Evolutionary conservation across 2,797 vertebrate species (phyloP).

Genomic region (Semaprochilodus insignis): DNA sequence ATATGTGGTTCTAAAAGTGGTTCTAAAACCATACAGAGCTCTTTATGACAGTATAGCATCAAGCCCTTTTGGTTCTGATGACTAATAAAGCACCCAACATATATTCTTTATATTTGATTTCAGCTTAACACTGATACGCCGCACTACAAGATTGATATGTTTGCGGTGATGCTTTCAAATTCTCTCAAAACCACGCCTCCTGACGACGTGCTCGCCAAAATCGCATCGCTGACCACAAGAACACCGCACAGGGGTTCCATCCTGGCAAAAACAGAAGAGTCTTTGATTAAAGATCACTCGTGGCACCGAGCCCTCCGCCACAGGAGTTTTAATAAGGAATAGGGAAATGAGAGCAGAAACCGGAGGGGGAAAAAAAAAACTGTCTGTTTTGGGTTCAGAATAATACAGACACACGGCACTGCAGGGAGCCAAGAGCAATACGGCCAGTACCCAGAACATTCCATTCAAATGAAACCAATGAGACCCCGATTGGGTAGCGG

Average conservation of each 20-base stretch:
- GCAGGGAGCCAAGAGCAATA: conserved; percentile 83
- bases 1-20: too few species aligned
- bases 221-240: conserved; percentile 71
- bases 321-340: conserved; percentile 75
- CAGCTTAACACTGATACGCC: conserved; percentile 4
- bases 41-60: too few species aligned
- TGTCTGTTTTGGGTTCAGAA: conserved; percentile 75
- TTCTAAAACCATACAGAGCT: too few species aligned
- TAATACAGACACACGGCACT: conserved; percentile 82
- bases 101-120: too few species aligned
- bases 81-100: too few species aligned
- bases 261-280: conserved; percentile 73
- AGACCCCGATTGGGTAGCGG: conserved; percentile 73
- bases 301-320: conserved; percentile 62
- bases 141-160: not conserved
- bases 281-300: conserved; percentile 79
- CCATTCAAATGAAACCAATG: conserved; percentile 82
- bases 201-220: conserved; percentile 58
- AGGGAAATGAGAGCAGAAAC: conserved; percentile 56
- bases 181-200: conserved; percentile 15
- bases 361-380: conserved; percentile 59
- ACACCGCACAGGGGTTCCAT: conserved; percentile 63
- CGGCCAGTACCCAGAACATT: conserved; percentile 79
- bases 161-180: conserved; percentile 22
- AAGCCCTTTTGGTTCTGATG: too few species aligned